Evolutionary conservation across 1,140 invertebrate genomes (phyloP).

Genomic region (Drosophila pseudoobscura): DNA sequence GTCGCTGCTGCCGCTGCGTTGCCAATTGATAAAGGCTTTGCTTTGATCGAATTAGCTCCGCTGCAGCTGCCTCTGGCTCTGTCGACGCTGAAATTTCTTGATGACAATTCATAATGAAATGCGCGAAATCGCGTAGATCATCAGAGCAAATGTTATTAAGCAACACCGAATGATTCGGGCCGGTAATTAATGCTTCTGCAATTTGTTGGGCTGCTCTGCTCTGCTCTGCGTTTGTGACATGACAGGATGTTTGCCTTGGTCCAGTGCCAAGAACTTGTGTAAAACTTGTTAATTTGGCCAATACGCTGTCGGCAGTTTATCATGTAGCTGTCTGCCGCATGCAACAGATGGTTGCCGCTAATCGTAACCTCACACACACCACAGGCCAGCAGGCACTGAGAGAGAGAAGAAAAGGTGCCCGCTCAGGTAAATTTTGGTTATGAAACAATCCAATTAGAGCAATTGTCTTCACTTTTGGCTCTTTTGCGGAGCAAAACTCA

Average conservation of each 20-base stretch:
- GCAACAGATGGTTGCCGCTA: slow-evolving; percentile 42
- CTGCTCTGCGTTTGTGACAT: background rate
- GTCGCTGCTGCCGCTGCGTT: slow-evolving; percentile 26
- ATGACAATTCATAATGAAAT: slow-evolving; percentile 49
- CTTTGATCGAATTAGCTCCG: too few species aligned
- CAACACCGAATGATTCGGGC: slow-evolving; percentile 35
- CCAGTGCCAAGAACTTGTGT: slow-evolving; percentile 50
- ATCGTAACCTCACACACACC: slow-evolving; percentile 11
- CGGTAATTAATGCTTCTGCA: slow-evolving; percentile 58
- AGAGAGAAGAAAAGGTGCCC: background rate
- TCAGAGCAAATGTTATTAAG: slow-evolving; percentile 47
- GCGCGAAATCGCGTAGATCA: slow-evolving; percentile 50
- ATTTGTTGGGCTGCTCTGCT: slow-evolving; percentile 48
- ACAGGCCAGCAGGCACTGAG: too few species aligned
- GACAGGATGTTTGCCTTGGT: slow-evolving; percentile 42
- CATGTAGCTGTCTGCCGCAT: background rate
- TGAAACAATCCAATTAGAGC: slow-evolving; percentile 10
- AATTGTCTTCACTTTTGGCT: background rate
- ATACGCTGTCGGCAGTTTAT: background rate
- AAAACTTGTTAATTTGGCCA: slow-evolving; percentile 8
- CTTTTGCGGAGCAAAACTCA: background rate
- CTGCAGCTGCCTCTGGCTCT: background rate
- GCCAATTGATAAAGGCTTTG: slow-evolving; percentile 62
- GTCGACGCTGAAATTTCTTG: slow-evolving; percentile 31
- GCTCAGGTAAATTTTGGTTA: slow-evolving; percentile 21